These are phyloP conservation scores for Danio jaintianensis DNA, from an alignment of 2,797 vertebrate species.

Conservation along the genomic window DNA sequence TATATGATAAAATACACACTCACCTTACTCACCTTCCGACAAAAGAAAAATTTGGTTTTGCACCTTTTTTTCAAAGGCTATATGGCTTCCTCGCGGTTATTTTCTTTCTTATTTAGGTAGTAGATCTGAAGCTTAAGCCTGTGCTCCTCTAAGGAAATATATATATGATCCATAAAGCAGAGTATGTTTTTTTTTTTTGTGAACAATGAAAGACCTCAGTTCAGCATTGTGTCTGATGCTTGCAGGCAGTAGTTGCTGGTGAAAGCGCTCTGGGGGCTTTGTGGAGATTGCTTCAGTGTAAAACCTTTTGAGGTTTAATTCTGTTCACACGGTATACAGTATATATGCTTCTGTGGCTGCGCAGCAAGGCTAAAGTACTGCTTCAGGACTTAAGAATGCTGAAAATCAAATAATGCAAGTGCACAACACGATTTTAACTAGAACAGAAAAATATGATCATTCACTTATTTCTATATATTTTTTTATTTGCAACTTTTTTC, in stretches of 20 bases:
- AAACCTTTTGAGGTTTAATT: conserved; percentile 38
- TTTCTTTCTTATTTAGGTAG: not conserved
- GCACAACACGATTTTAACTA: not conserved
- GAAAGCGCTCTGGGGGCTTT: conserved; percentile 18
- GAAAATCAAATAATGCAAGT: not conserved
- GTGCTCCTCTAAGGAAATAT: not conserved
- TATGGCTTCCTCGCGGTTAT: not conserved
- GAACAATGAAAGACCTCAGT: conserved; percentile 20
- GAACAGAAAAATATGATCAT: not conserved
- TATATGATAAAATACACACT: not conserved
- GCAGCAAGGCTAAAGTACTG: not conserved
- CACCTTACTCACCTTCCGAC: not conserved
- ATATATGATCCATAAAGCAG: conserved; percentile 1
- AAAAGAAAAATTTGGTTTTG: not conserved
- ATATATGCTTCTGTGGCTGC: not conserved
- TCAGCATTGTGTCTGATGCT: conserved; percentile 12
- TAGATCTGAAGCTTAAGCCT: not conserved
- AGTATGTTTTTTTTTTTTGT: not conserved
- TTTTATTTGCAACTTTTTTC: not conserved
- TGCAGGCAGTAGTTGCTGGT: conserved; percentile 13
- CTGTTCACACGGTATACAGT: not conserved
- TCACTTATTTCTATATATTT: not conserved
- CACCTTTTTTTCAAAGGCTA: not conserved
- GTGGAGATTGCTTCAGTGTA: conserved; percentile 12
- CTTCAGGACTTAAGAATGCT: not conserved